Evolutionary conservation across 2,888 invertebrate genomes (phyloP).

Genomic region (Synergus japonicus): DNA sequence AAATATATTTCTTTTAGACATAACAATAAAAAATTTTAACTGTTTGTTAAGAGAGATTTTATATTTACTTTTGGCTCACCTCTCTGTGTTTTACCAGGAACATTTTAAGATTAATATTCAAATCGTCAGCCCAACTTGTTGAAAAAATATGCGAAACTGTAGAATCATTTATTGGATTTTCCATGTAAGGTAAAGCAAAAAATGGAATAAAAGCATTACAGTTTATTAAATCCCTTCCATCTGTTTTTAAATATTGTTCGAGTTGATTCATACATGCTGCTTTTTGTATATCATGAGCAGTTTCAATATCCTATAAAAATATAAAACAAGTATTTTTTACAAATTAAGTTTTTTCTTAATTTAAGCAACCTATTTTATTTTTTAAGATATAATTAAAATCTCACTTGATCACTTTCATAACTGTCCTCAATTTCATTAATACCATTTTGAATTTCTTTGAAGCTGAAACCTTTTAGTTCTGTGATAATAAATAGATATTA

Average conservation of each 20-base stretch:
- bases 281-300: slow-evolving; percentile 40
- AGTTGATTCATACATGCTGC: slow-evolving; percentile 71
- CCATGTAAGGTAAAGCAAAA: slow-evolving; percentile 81
- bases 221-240: slow-evolving; percentile 78
- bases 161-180: slow-evolving; percentile 79
- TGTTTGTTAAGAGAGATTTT: not conserved
- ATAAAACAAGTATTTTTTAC: not conserved
- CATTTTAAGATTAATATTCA: slow-evolving; percentile 54
- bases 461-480: slow-evolving; percentile 28
- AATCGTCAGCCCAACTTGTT: slow-evolving; percentile 58
- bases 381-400: not conserved
- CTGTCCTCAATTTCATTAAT: slow-evolving; percentile 41
- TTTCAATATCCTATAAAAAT: slow-evolving; percentile 43
- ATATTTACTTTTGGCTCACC: slow-evolving; percentile 44
- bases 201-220: slow-evolving; percentile 79
- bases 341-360: not conserved
- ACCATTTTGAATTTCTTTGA: slow-evolving; percentile 28
- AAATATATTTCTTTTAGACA: not conserved
- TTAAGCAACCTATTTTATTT: not conserved
- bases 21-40: no score
- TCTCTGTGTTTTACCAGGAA: slow-evolving; percentile 57
- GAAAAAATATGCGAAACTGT: slow-evolving; percentile 79
- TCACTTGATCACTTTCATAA: slow-evolving; percentile 42
- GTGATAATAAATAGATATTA: slow-evolving; percentile 33
- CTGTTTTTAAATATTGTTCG: slow-evolving; percentile 74